phyloP scores from a whole-genome alignment of 2,797 vertebrate species.

The Amblyraja radiata region DNA sequence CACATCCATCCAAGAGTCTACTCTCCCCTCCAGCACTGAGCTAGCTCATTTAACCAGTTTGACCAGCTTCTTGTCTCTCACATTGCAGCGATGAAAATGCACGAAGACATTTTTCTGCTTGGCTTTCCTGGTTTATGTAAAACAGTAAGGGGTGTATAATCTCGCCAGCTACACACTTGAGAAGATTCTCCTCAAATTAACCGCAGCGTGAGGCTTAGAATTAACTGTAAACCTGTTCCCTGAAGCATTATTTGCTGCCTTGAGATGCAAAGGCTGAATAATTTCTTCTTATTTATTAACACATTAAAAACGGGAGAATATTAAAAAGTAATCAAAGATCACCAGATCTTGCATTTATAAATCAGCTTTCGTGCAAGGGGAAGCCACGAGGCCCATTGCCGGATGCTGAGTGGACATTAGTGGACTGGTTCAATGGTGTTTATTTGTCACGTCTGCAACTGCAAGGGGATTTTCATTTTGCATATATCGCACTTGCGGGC shows the following conservation, averaged over 20 bases:
- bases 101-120: background rate
- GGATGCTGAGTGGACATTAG: background rate
- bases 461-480: too few relatives aligned
- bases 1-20: too few relatives aligned
- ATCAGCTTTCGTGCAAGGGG: too few relatives aligned
- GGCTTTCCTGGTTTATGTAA: background rate
- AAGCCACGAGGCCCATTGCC: background rate
- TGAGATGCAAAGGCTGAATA: background rate
- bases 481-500: too few relatives aligned
- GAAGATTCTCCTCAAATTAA: background rate
- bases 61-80: too few relatives aligned
- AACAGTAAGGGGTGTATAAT: background rate
- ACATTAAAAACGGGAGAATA: background rate
- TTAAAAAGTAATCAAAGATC: background rate
- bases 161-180: background rate
- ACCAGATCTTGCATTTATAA: background rate
- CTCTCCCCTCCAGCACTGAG: too few relatives aligned
- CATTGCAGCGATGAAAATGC: background rate
- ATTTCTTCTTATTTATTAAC: background rate
- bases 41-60: too few relatives aligned
- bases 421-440: too few relatives aligned
- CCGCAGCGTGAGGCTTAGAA: background rate
- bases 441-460: too few relatives aligned
- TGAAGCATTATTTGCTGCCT: background rate
- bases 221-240: background rate